These are phyloP conservation scores for Metridium senile DNA, from an alignment of 92 coral and sea anemone genomes.

Conservation along the genomic window DNA sequence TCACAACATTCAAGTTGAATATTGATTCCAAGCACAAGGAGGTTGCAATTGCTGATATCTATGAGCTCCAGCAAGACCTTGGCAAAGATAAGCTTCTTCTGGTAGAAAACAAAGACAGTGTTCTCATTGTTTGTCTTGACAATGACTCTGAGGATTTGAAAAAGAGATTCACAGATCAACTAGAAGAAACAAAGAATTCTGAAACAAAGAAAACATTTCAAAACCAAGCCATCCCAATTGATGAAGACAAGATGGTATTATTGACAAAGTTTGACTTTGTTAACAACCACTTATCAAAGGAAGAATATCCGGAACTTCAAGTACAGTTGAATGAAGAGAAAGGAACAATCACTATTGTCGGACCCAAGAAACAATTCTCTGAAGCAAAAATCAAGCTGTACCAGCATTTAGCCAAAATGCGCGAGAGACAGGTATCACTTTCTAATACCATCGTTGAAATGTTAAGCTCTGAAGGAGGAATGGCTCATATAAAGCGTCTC, in stretches of 20 bases:
- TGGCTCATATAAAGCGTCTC: slow-evolving; percentile 43
- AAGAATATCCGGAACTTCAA: slow-evolving; percentile 51
- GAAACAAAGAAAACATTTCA: slow-evolving; percentile 60
- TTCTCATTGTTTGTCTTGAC: slow-evolving; percentile 45
- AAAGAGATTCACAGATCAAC: slow-evolving; percentile 27
- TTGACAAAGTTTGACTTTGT: slow-evolving; percentile 65
- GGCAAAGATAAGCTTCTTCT: slow-evolving; percentile 46
- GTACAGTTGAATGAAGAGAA: slow-evolving; percentile 51
- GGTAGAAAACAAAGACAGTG: slow-evolving; percentile 11
- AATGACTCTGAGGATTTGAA: slow-evolving; percentile 19
- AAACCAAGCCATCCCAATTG: slow-evolving; percentile 31
- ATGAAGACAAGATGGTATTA: slow-evolving; percentile 57
- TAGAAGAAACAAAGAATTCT: slow-evolving; percentile 39
- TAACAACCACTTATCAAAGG: slow-evolving; percentile 41
- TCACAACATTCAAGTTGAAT: slow-evolving; percentile 35
- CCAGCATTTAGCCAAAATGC: slow-evolving; percentile 42
- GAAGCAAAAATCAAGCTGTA: slow-evolving; percentile 58
- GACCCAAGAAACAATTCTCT: slow-evolving; percentile 68
- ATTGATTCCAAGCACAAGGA: slow-evolving; percentile 46
- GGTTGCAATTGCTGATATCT: slow-evolving; percentile 38
- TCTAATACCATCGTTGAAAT: slow-evolving; percentile 51
- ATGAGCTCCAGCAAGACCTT: slow-evolving; percentile 38
- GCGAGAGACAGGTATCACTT: slow-evolving; percentile 38
- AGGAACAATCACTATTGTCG: slow-evolving; percentile 53
- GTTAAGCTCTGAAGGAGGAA: slow-evolving; percentile 48